Evolutionary conservation across 2,797 vertebrate species (phyloP), one percentile per base, ranked within the genome.

Genomic region (Pangasius sanitwongsei): DNA sequence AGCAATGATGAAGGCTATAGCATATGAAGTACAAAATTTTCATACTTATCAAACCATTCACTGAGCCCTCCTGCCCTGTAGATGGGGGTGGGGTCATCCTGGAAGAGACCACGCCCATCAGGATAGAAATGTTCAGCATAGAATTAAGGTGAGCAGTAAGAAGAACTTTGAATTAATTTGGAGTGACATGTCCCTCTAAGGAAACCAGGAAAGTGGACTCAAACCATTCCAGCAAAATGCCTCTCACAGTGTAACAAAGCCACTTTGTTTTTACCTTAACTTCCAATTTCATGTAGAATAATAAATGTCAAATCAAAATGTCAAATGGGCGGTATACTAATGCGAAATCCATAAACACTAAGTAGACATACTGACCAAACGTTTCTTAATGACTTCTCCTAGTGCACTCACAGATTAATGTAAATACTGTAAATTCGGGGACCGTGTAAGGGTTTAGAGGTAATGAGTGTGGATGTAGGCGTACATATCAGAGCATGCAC

Each of bases 311-410:
- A 74, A 74, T 74, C 69, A 37, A 50, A 78, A 78, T 78, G 75
- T 55, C n/a, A 81, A 8, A 69, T n/a, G 78, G 65, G n/a, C 81
- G 65, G 75, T 72, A 20, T 70, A n/a, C 11, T 31, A 59, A 67
- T 93, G 94, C 65, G 83, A 86, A 78, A 89, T 75, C 65, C 28
- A 74, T 83, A 70, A 63, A 85, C n/a, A 95, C 94, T 94, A 89
- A 93, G 91, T 90, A 93, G 93, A 93, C 94, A 92, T 89, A 92
- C 93, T 94, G 94, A 95, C 94, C 93, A 94, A 95, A 95, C 95
- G 94, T 95, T 94, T 93, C 95, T 95, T 94, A 55, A 95, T 18
- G 61, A 65, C 61, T 95, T 95, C 94, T 95, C 94, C 94, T 90
- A 92, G 93, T 91, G 94, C 92, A 94, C 92, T 95, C 94, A 44